Evolutionary conservation across 2,113 vertebrate genomes (phyloP).

Genomic region (Antechinus flavipes): DNA sequence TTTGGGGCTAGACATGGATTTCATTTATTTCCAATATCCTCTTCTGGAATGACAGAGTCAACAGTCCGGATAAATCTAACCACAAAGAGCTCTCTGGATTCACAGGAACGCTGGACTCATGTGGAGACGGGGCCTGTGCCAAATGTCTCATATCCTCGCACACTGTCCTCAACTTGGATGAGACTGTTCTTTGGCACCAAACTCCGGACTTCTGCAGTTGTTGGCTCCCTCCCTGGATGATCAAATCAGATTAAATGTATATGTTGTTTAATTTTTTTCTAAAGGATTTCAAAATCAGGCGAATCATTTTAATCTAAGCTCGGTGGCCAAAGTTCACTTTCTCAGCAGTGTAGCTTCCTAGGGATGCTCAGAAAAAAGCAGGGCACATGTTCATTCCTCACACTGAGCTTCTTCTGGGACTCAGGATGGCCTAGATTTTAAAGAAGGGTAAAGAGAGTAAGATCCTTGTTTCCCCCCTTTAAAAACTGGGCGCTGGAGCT

Average conservation of each 20-base stretch:
- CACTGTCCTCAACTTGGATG: not conserved
- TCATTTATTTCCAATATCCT: constrained; percentile 6
- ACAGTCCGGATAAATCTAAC: not conserved
- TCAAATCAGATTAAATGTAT: constrained; percentile 1
- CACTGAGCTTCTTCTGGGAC: not conserved
- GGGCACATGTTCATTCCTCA: not conserved
- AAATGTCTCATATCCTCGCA: not conserved
- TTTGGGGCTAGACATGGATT: not conserved
- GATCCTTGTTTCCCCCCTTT: not conserved
- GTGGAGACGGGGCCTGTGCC: not conserved
- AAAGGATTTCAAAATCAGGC: not conserved
- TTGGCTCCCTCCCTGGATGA: not conserved
- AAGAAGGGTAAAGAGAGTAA: not conserved
- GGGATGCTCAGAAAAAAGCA: not conserved
- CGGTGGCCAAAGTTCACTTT: not conserved
- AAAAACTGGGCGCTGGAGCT: not conserved
- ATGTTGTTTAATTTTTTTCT: not conserved
- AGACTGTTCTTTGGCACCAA: not conserved
- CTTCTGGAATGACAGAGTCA: constrained; percentile 5
- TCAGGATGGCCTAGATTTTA: not conserved
- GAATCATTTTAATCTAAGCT: not conserved
- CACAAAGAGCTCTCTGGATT: constrained; percentile 4
- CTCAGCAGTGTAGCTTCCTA: not conserved
- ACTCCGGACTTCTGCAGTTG: not conserved
- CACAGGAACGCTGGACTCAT: not conserved